These are phyloP conservation scores for Lophotis ruficrista DNA, from an alignment of 2,113 vertebrate genomes.

Conservation along the genomic window DNA sequence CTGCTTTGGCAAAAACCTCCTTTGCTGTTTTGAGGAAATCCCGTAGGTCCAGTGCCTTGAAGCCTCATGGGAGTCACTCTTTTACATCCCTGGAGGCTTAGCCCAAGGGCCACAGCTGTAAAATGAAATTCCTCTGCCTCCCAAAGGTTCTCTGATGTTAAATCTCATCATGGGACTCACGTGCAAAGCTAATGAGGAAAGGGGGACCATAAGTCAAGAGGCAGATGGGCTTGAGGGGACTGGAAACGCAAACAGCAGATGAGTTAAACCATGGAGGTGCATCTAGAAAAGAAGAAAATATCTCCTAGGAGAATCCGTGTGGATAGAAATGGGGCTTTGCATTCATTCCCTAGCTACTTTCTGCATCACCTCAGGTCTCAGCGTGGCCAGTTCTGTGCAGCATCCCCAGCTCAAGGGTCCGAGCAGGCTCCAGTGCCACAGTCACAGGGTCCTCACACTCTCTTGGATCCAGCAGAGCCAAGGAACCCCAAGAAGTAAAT, in stretches of 20 bases:
- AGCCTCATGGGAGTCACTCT: neutral
- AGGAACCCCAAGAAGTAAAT: neutral
- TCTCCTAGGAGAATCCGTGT: neutral
- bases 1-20: neutral
- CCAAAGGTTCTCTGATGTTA: neutral
- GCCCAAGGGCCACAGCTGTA: neutral
- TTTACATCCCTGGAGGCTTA: neutral
- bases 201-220: neutral
- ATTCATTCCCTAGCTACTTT: neutral
- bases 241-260: neutral
- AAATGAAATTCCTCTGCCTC: neutral
- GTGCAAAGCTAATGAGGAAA: neutral
- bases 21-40: neutral
- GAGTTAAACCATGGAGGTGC: neutral
- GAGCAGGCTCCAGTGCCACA: neutral
- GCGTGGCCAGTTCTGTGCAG: neutral
- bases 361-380: neutral
- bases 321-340: neutral
- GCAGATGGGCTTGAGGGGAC: neutral
- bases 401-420: neutral
- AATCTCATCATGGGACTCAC: neutral
- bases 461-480: neutral
- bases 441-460: neutral
- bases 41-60: accelerated
- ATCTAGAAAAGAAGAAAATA: neutral